Percentiles rank a stretch among this genome's conserved stretches.
Conservation (phyloP, 2,888 invertebrate species). For the Volucella bombylans region DNA sequence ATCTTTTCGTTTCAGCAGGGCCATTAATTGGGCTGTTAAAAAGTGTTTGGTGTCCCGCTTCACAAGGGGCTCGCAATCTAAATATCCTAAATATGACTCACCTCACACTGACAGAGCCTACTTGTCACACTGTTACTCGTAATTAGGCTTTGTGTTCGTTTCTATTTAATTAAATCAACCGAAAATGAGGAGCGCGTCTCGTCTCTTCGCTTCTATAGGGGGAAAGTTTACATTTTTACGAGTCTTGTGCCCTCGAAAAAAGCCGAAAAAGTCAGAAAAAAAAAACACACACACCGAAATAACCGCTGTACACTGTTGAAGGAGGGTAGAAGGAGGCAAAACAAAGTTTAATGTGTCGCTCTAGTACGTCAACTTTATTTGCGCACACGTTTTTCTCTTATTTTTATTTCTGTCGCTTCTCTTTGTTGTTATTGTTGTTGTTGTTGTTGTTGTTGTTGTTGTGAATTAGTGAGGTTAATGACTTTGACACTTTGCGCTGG, state of each 20-base stretch:
- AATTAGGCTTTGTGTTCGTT: constrained; percentile 63
- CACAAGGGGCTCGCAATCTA: constrained; percentile 6
- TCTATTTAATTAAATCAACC: constrained; percentile 72
- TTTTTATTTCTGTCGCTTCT: background rate
- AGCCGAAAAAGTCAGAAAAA: background rate
- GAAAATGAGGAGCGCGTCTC: constrained; percentile 54
- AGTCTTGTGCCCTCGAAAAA: constrained; percentile 12
- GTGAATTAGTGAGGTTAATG: constrained; percentile 55
- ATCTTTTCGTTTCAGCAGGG: constrained; percentile 58
- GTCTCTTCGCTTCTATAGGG: constrained; percentile 35
- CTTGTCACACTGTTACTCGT: constrained; percentile 52
- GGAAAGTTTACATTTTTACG: constrained; percentile 41
- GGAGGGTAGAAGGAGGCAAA: background rate
- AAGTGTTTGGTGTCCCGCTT: constrained; percentile 36
- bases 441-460: background rate
- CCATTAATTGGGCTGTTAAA: constrained; percentile 62
- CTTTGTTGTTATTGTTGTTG: background rate
- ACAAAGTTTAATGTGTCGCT: constrained; percentile 42
- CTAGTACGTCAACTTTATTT: constrained; percentile 58
- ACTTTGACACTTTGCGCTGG: constrained; percentile 56
- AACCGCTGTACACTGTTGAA: background rate
- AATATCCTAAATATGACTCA: constrained; percentile 69
- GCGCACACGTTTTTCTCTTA: background rate
- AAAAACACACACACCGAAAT: background rate
- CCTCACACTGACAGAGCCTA: constrained; percentile 27